Evolutionary conservation across 2,888 invertebrate species (phyloP), one percentile per base, ranked within the genome.

Genomic region (Molorchus minor): DNA sequence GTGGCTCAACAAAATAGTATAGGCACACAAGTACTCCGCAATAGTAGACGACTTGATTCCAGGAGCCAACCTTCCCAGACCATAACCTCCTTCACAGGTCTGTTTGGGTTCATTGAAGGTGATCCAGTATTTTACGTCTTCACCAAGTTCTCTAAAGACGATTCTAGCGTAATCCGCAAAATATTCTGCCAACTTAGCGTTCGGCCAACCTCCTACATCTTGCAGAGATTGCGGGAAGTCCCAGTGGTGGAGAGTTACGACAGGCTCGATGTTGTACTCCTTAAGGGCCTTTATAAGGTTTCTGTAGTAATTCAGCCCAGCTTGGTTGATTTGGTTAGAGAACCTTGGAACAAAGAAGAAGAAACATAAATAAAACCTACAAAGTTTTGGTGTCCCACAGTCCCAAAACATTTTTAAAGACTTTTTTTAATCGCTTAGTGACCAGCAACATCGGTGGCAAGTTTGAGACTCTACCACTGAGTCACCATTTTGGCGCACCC

Each of bases 231-330:
- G 82, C 0, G 85, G 85, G 65, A 85, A 68, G 67, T 86, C 85
- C 85, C 84, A 85, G 43, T 84, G 84, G 67, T 80, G 82, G 0
- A 84, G 13, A 2, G 86, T 86, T 4, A 84, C 70, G 4, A 82
- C 59, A 0, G 88, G 87, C 58, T 80, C 75, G 19, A 88, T 84
- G 10, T 81, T 82, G 49, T 81, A 80, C 30, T 73, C 79, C 12
- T 83, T 67, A 0, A 88, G 78, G 30, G 78, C 82, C 69, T 90
- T 82, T 51, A 93, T 88, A 36, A 94, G 78, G 65, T 88, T 85
- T 70, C 86, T 87, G 77, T 94, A 94, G 78, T 92, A 92, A 56
- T 85, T 80, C 8, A 93, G 82, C 12, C 91, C 93, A 1, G 84
- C 82, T 33, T 83, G 80, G 74, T 90, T 94, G 13, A 91, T 81